Base-by-base conservation (phyloP, 2,113 vertebrate species). In the Petroica traversi region DNA sequence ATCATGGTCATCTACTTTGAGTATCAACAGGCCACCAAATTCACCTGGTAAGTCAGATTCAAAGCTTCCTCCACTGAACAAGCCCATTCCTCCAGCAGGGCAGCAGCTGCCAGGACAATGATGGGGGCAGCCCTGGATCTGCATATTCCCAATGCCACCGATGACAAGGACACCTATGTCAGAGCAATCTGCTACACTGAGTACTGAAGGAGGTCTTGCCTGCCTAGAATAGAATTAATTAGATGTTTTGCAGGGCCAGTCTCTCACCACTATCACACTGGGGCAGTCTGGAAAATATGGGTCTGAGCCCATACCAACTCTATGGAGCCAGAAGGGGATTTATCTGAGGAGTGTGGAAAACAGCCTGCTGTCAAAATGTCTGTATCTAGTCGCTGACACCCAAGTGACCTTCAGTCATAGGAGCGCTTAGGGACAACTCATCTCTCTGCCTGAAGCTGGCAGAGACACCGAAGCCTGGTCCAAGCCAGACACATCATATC, bases 111-210 rank as follows among this genome's bases (percentile, higher is more conserved):
- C 0, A 0, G 85, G 48, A 19, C 15, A n/a, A 38, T 0, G 3
- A 29, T 0, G 5, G n/a, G 46, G 23, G 6, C 38, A 63, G 55
- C 38, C 28, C 64, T 5, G 6, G 2, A 33, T 29, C 24, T 57
- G 33, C 23, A 3, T 5, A 9, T 26, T 48, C 31, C 54, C 34
- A 22, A 0, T 19, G 71, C 8, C 66, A 51, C 34, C 0, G 0
- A 46, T 41, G 59, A 62, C 84, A 66, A 49, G 86, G 80, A 79
- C 59, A 34, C 9, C 0, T 5, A 18, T 84, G 59, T 20, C 41
- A 62, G 64, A 66, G n/a, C 12, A 62, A 14, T 45, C 19, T 2
- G 1, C 54, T 24, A 3, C 2, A 13, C 72, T 86, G 31, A 76
- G 84, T 51, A 36, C 59, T 1, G 1, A 13, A 15, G 19, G 26